Base-by-base conservation (phyloP, 2,888 invertebrate species). In the Scaptomyza parva region DNA sequence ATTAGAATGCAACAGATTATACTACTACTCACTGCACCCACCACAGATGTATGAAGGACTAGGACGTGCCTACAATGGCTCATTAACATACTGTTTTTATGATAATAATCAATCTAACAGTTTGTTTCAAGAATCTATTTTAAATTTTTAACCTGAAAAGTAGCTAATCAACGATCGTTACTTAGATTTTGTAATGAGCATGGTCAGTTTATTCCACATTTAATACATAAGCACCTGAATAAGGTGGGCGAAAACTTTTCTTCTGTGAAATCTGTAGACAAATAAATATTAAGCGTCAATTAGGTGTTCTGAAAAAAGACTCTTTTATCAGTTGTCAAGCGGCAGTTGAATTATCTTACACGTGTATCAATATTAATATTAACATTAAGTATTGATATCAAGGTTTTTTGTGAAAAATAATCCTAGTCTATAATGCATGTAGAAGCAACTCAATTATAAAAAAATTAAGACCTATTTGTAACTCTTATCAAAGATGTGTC, bases 281-380 rank as follows among this genome's bases (percentile, higher is more conserved):
- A 7, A 26, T 54, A 22, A 30, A n/a, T n/a, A n/a, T n/a, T n/a
- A 9, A 12, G 14, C 28, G 14, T 44, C 35, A 30, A 40, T 30
- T 35, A 35, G 33, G 40, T n/a, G 40, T 8, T 28, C 24, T 9
- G 24, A 35, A 33, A 30, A 48, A 9, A 18, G 11, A 47, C 6
- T 18, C 18, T 45, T 35, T 45, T 30, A 5, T 20, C 37, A 37
- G 11, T 63, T 52, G 39, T 35, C 35, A 35, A 45, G n/a, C 40
- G 17, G n/a, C 30, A 20, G 71, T 57, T 67, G 30, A 72, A 72
- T 48, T 67, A 72, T 47, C 67, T 33, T 8, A 40, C 39, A 24
- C 28, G 18, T 30, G 7, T 33, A 43, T 11, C 22, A 24, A 24
- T 28, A 17, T 45, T 3, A 30, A 26, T 24, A 45, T 33, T 33